Conservation (phyloP, 1,140 invertebrate genomes). For the Drosophila suzukii region DNA sequence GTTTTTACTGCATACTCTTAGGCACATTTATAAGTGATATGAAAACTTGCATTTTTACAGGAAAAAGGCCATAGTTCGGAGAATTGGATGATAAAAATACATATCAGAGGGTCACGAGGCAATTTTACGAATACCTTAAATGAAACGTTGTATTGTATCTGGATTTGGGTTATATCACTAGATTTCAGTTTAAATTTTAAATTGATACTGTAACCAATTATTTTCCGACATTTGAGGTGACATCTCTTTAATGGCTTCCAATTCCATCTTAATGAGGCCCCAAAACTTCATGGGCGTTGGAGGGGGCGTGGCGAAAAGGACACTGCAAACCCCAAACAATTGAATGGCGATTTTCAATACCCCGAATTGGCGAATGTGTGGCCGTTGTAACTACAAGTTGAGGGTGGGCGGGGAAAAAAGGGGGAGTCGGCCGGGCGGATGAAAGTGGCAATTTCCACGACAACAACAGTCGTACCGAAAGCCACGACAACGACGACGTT, state of each 20-base stretch:
- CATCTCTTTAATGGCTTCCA: slow-evolving; percentile 1
- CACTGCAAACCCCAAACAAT: slow-evolving; percentile 53
- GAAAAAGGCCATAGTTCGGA: too few relatives aligned
- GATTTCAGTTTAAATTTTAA: background rate
- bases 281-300: background rate
- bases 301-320: slow-evolving; percentile 1
- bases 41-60: too few relatives aligned
- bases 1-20: too few relatives aligned
- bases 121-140: too few relatives aligned
- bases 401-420: background rate
- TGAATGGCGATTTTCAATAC: slow-evolving; percentile 20
- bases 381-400: slow-evolving; percentile 1
- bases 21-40: too few relatives aligned
- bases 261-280: slow-evolving; percentile 17
- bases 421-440: background rate
- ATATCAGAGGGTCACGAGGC: too few relatives aligned
- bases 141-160: too few relatives aligned
- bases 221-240: too few relatives aligned
- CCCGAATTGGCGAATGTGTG: background rate
- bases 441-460: slow-evolving; percentile 11
- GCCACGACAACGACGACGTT: slow-evolving; percentile 30
- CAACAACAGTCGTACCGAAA: slow-evolving; percentile 5
- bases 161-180: too few relatives aligned
- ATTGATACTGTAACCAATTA: too few relatives aligned
- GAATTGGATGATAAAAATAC: too few relatives aligned